Conservation (phyloP, 2,797 vertebrate genomes). For the Eurystomus glaucurus region DNA sequence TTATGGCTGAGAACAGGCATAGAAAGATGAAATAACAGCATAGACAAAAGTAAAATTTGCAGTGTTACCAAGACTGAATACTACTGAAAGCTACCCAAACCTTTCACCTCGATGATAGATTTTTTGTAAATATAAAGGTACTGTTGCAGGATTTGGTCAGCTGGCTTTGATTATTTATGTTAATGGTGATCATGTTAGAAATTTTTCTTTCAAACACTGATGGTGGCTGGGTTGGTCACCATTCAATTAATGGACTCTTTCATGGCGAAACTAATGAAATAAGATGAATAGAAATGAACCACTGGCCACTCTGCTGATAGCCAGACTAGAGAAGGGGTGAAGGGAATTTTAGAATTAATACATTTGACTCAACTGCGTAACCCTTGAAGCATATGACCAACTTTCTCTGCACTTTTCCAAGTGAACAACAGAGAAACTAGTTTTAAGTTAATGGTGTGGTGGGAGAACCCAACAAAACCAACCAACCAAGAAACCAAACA, state of each 20-base stretch:
- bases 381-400: background rate
- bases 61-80: background rate
- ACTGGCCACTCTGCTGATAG: background rate
- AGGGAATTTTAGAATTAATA: background rate
- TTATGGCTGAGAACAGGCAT: background rate
- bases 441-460: background rate
- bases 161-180: background rate
- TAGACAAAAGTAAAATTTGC: background rate
- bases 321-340: background rate
- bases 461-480: fast-evolving
- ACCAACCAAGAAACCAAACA: background rate
- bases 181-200: fast-evolving
- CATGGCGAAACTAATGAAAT: background rate
- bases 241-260: background rate
- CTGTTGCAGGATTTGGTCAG: background rate
- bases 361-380: background rate
- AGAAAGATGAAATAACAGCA: background rate
- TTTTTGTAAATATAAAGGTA: background rate
- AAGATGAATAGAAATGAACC: background rate
- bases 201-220: background rate
- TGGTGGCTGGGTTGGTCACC: background rate
- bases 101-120: background rate
- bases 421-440: background rate
- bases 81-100: background rate
- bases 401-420: background rate